Base-by-base conservation (phyloP, 2,113 vertebrate genomes). In the Hemibagrus wyckioides region DNA sequence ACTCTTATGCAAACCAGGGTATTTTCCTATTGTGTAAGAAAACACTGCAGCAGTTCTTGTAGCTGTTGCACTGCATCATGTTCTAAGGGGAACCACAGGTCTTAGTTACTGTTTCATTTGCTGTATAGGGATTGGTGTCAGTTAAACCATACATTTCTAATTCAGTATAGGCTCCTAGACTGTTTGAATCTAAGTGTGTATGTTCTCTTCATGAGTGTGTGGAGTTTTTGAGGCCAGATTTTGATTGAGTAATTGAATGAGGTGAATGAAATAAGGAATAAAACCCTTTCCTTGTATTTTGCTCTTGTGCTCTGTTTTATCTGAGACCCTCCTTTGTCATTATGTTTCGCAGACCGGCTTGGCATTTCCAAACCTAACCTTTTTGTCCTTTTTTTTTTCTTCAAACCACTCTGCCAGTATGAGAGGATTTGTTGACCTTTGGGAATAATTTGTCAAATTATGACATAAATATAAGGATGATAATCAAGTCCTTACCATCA, bases 1-100 rank as follows among this genome's bases (percentile, higher is more conserved):
- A 87, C 90, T 87, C 91, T 91, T 89, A 91, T 91, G 87, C 91
- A 94, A 92, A 93, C 89, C 92, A 93, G 92, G 92, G 93, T 93
- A 94, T 94, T 94, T 95, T 94, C 94, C 89, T 93, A 92, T 84
- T 86, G 89, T 89, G 92, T 93, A 81, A 71, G 52, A 91, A 91
- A 84, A 89, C 83, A 81, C 91, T 89, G 87, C 84, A 54, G 81
- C 90, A 77, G 81, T 81, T 48, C 69, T 73, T 82, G 90, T 82
- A 89, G 84, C 79, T 65, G 84, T 91, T 89, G 80, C 86, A 82
- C 91, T 63, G 52, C 36, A 82, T 91, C 52, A 92, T 87, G 87
- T 88, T 84, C 71, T 85, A 89, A 76, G 85, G 83, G 80, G 91
- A 85, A 86, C 85, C 83, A 84, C 88, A 82, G 86, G 87, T 89